A percentile compares a stretch with the other conserved stretches of the same genome.
phyloP scores from a whole-genome alignment of 2,113 vertebrate genomes.

The Ceyx melanurus region DNA sequence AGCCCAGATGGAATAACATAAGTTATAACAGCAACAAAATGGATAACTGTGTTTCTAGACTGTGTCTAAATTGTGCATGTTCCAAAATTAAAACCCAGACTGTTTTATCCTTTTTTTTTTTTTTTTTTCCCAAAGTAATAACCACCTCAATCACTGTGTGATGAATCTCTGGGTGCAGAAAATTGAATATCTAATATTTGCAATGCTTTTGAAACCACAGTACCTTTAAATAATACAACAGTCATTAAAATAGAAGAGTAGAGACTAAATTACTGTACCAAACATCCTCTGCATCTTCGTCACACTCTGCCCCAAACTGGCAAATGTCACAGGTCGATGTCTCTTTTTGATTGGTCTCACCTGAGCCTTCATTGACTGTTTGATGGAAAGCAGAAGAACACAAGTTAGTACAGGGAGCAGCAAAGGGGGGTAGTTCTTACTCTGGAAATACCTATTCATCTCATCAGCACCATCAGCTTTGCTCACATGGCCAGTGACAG shows the following conservation, averaged over 20 bases:
- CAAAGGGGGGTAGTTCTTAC: background rate
- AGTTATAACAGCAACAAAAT: conserved; percentile 55
- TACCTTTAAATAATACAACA: conserved; percentile 32
- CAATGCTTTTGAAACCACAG: background rate
- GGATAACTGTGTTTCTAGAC: conserved; percentile 17
- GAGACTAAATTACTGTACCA: conserved; percentile 81
- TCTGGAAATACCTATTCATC: conserved; percentile 2
- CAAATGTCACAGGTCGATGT: conserved; percentile 98
- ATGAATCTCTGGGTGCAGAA: background rate
- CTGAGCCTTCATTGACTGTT: conserved; percentile 93
- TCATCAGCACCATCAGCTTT: accelerated
- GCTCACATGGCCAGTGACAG: background rate
- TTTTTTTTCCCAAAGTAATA: conserved; percentile 41
- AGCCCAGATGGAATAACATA: conserved; percentile 43
- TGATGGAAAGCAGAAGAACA: conserved; percentile 54
- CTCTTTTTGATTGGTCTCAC: conserved; percentile 94
- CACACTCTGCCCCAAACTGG: conserved; percentile 98
- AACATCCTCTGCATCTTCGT: conserved; percentile 98
- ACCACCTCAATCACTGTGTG: background rate
- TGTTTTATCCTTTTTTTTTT: conserved; percentile 7
- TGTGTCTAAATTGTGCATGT: background rate
- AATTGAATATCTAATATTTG: background rate
- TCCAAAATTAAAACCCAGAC: conserved; percentile 29
- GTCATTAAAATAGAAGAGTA: conserved; percentile 58
- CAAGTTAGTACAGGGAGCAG: background rate